phyloP scores from a whole-genome alignment of 2,113 vertebrate species.

The Hucho hucho region DNA sequence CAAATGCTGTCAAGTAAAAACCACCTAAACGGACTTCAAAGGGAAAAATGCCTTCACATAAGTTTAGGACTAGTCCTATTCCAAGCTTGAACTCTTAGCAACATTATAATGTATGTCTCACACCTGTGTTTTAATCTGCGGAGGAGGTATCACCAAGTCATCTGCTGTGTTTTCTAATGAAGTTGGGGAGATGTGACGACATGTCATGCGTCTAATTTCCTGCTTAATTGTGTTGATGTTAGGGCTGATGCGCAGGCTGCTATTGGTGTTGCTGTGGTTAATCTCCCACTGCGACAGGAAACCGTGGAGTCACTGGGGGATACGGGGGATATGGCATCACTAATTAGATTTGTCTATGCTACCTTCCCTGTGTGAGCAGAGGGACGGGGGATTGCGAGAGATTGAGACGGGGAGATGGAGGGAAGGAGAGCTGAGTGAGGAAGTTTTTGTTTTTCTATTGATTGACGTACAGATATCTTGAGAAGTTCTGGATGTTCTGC shows the following conservation, averaged over 20 bases:
- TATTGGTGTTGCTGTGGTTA: constrained; percentile 46
- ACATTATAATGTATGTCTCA: background rate
- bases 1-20: no score
- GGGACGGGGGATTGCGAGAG: background rate
- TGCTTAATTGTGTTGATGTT: constrained; percentile 58
- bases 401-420: constrained; percentile 2
- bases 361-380: constrained; percentile 26
- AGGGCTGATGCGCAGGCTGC: constrained; percentile 19
- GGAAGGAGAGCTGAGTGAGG: background rate
- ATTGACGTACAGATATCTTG: no score
- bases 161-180: constrained; percentile 48
- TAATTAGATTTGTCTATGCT: constrained; percentile 50
- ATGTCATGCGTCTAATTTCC: constrained; percentile 53
- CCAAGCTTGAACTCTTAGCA: no score
- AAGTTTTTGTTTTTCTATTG: background rate
- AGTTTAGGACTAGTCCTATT: no score
- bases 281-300: constrained; percentile 51
- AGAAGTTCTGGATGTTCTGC: no score
- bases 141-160: constrained; percentile 30
- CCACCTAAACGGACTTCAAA: no score
- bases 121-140: constrained; percentile 27
- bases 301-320: constrained; percentile 41
- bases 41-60: no score
- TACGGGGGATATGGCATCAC: constrained; percentile 36
- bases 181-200: constrained; percentile 44